Conservation (phyloP, 1,140 invertebrate genomes). For the Proales similis region DNA sequence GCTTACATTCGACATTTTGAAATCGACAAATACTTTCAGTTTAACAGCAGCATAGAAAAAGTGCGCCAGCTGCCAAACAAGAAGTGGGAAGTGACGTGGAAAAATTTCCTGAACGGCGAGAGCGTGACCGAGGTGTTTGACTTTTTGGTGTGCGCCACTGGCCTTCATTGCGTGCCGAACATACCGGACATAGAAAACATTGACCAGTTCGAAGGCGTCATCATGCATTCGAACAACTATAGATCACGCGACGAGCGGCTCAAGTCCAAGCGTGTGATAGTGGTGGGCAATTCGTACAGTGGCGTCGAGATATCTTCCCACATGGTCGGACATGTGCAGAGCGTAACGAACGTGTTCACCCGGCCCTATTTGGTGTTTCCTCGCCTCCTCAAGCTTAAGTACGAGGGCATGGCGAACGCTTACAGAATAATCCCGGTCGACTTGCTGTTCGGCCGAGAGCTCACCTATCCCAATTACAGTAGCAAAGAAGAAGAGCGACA, state of each 20-base stretch:
- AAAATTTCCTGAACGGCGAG: neutral
- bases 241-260: neutral
- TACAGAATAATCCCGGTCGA: constrained; percentile 21
- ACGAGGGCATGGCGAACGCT: neutral
- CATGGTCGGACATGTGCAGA: neutral
- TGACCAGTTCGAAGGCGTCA: neutral
- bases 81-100: neutral
- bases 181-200: neutral
- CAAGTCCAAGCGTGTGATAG: constrained; percentile 4
- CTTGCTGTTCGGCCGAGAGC: constrained; percentile 5
- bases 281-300: constrained; percentile 18
- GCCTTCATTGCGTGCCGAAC: neutral
- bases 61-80: neutral
- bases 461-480: neutral
- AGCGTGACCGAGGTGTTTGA: constrained; percentile 7
- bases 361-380: neutral
- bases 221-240: constrained; percentile 24
- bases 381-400: neutral
- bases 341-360: constrained; percentile 3
- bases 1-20: constrained; percentile 58
- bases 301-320: constrained; percentile 13
- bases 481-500: neutral
- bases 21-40: neutral
- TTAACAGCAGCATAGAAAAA: neutral
- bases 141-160: constrained; percentile 11